These are phyloP conservation scores for Geopemphigus sp. DNA, from an alignment of 1,140 invertebrate species.

Conservation along the genomic window DNA sequence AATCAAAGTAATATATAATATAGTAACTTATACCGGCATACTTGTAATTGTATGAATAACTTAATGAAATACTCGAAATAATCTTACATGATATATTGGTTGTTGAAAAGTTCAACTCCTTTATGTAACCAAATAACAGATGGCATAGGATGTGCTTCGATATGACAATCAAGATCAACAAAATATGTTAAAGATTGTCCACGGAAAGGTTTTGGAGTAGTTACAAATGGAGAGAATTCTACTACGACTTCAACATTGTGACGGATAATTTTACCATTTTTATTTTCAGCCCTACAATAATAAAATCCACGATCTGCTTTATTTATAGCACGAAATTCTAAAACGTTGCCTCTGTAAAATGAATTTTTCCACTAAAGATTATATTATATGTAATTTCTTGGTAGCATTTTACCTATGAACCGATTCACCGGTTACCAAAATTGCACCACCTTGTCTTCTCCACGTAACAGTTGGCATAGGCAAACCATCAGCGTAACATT, in stretches of 20 bases:
- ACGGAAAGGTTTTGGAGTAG: conserved; percentile 73
- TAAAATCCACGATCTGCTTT: conserved; percentile 90
- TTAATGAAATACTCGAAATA: not conserved
- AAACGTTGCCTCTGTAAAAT: conserved; percentile 69
- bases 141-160: conserved; percentile 89
- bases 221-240: conserved; percentile 82
- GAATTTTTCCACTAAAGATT: conserved; percentile 46
- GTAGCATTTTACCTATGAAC: conserved; percentile 61
- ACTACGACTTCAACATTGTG: conserved; percentile 86
- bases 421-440: conserved; percentile 83
- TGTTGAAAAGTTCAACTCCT: conserved; percentile 74
- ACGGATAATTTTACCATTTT: conserved; percentile 77
- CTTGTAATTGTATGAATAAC: too few relatives aligned
- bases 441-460: conserved; percentile 88
- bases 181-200: conserved; percentile 87
- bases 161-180: conserved; percentile 88
- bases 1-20: too few relatives aligned
- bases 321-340: conserved; percentile 73
- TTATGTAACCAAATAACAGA: conserved; percentile 85
- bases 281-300: conserved; percentile 91
- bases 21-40: too few relatives aligned
- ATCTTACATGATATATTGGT: conserved; percentile 74
- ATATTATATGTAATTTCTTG: too few relatives aligned
- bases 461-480: conserved; percentile 81
- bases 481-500: conserved; percentile 84